Base-by-base conservation (phyloP, 2,113 vertebrate genomes). In the Notarius quadriscutis region DNA sequence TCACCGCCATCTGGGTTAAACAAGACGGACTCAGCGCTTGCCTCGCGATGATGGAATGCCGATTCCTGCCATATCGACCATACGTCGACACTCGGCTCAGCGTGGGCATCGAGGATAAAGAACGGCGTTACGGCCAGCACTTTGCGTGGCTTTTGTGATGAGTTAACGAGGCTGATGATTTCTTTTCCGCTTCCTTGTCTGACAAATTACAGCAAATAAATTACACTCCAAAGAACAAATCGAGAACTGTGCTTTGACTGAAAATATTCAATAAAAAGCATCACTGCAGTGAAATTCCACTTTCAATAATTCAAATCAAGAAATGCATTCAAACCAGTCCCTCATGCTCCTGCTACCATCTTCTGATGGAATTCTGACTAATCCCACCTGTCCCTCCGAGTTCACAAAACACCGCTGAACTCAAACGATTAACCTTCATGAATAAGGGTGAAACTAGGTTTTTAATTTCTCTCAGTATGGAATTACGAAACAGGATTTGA, bases 11-110 rank as follows among this genome's bases (percentile, higher is more conserved):
- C 5, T 17, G 53, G 82, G 74, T n/a, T 77, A 89, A 85, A 15
- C 57, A 50, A n/a, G 83, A 69, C 18, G 62, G 18, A 41, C 50
- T 51, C 7, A 9, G 72, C 81, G 15, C 58, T 41, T 20, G 57
- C 53, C 34, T 20, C 53, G n/a, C 18, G 18, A 84, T 18, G 27
- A 82, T 77, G 78, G 69, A 85, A 58, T 50, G 57, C 86, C 48
- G 50, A 67, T 69, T 75, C 53, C 41, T 60, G 60, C 74, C 51
- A 55, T 8, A 51, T 63, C 77, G 60, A 69, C 60, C 67, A 71
- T 85, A 74, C 77, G 85, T 14, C 58, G 60, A 75, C 60, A 55
- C 3, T 7, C 27, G 41, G 18, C 84, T 41, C 77, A 0, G 34
- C 25, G 72, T 77, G 17, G 8, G 50, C 12, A 20, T 17, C 17